Evolutionary conservation across 2,797 vertebrate genomes (phyloP).

Genomic region (Megaceryle alcyon): DNA sequence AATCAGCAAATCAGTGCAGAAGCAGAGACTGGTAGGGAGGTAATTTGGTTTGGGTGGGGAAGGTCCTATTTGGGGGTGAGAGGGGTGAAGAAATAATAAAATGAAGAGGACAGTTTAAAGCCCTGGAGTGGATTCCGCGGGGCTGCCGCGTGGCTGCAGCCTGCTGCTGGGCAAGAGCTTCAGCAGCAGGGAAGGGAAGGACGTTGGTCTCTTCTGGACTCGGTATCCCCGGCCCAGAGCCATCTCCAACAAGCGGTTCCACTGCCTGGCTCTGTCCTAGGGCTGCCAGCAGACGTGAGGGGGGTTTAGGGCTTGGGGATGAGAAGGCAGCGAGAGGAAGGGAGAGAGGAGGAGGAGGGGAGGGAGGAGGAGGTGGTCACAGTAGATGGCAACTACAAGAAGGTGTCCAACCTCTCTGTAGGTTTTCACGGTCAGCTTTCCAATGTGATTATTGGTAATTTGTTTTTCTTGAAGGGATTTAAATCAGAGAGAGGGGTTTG

Average conservation of each 20-base stretch:
- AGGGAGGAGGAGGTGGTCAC: neutral
- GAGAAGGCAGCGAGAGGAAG: neutral
- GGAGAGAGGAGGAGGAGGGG: neutral
- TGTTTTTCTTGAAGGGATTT: neutral
- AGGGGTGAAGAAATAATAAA: neutral
- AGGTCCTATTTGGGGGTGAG: neutral
- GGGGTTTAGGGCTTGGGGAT: neutral
- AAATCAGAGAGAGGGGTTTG: neutral
- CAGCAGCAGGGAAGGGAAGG: neutral
- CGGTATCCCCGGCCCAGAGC: neutral
- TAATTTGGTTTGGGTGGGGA: neutral
- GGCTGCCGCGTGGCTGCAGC: neutral
- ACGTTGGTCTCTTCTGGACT: neutral
- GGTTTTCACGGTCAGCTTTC: neutral
- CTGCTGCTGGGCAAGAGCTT: neutral
- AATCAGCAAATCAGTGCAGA: neutral
- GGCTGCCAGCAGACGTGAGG: neutral
- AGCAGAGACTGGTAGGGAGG: neutral
- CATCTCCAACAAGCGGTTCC: neutral
- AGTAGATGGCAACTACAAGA: neutral
- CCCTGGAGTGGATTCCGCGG: neutral
- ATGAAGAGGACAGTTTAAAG: neutral
- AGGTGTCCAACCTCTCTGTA: neutral
- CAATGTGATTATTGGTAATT: accelerated
- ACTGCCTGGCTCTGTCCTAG: neutral